Conservation (phyloP, 2,113 vertebrate genomes). For the Sebastes fasciatus region DNA sequence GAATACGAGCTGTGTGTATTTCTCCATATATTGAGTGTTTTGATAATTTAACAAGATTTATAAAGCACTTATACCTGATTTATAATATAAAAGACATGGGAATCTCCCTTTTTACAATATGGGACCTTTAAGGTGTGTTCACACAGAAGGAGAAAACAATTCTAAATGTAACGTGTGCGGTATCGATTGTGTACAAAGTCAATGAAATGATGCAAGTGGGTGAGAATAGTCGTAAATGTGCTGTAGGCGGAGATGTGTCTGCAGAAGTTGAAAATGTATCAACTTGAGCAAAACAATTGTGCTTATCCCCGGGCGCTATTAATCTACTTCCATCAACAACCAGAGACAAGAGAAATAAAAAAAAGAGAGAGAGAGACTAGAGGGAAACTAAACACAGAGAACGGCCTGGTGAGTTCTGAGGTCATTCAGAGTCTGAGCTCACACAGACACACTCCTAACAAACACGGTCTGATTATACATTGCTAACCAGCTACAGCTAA, state of each 20-base stretch:
- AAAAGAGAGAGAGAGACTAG: not conserved
- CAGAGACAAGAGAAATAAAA: not conserved
- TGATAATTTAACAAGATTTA: no score
- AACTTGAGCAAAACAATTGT: not conserved
- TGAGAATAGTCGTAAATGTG: not conserved
- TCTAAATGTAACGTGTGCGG: not conserved
- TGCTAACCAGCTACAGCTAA: not conserved
- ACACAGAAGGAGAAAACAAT: not conserved
- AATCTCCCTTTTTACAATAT: no score
- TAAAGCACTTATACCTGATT: no score
- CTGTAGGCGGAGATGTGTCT: not conserved
- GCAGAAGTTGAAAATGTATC: not conserved
- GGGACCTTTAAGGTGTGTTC: not conserved
- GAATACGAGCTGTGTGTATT: no score
- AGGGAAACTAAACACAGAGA: not conserved
- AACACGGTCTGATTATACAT: not conserved
- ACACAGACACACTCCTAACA: not conserved
- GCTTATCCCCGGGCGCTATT: not conserved
- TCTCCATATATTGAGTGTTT: no score
- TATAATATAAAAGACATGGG: no score
- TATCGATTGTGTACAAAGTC: not conserved
- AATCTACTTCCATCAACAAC: not conserved
- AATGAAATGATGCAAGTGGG: not conserved
- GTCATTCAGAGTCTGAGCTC: not conserved
- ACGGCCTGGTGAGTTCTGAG: not conserved